Percentiles rank a stretch among this genome's conserved stretches.
These are phyloP conservation scores for Tribolium freemani DNA, from an alignment of 2,888 invertebrate genomes.

Conservation along the genomic window DNA sequence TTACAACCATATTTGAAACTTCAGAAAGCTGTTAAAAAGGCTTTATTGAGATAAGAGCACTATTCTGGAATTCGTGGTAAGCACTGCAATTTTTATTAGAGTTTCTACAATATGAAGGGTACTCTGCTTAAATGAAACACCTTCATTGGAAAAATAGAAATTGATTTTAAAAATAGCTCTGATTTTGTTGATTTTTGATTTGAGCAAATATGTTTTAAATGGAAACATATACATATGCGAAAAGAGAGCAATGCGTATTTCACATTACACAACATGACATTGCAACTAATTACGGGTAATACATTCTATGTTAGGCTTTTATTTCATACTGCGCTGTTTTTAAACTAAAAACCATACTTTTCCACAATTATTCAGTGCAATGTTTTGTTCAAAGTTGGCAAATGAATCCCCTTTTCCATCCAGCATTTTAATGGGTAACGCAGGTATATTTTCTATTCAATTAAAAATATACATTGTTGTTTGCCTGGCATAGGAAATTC, in stretches of 20 bases:
- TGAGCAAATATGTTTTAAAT: slow-evolving; percentile 21
- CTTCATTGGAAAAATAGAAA: too few relatives aligned
- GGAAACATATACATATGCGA: slow-evolving; percentile 5
- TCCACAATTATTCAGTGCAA: not conserved
- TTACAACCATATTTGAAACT: not conserved
- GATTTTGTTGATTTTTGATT: not conserved
- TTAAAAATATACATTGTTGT: slow-evolving; percentile 3
- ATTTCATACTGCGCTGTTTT: not conserved
- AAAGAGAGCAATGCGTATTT: not conserved
- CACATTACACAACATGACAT: slow-evolving; percentile 9
- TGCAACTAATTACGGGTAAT: slow-evolving; percentile 11
- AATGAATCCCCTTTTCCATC: slow-evolving; percentile 8
- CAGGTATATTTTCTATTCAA: slow-evolving; percentile 6
- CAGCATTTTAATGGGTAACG: not conserved
- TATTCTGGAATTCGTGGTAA: not conserved
- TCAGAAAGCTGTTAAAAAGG: not conserved
- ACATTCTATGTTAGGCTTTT: slow-evolving; percentile 4
- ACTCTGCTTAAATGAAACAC: too few relatives aligned
- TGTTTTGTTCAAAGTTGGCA: not conserved
- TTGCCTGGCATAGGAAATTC: not conserved
- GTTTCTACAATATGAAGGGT: not conserved
- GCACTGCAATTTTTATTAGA: not conserved
- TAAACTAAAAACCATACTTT: not conserved
- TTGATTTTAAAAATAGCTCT: too few relatives aligned
- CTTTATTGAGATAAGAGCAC: not conserved